These are phyloP conservation scores for Enteromius viviparus DNA, from an alignment of 2,797 vertebrate genomes.

Conservation along the genomic window DNA sequence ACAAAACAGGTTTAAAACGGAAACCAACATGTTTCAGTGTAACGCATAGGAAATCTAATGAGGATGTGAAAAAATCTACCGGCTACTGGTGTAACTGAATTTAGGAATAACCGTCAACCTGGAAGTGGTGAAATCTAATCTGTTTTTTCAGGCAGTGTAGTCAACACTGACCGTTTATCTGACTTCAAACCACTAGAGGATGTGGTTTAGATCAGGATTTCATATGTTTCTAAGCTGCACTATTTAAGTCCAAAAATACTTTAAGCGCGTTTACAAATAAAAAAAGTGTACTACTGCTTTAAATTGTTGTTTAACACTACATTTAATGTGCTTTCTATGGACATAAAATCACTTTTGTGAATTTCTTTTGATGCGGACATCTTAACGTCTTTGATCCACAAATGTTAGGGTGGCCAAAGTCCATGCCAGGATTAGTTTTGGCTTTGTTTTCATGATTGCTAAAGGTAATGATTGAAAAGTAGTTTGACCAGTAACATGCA, in stretches of 20 bases:
- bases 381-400: no score
- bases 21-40: neutral
- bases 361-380: no score
- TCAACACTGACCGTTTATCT: neutral
- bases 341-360: no score
- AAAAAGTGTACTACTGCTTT: no score
- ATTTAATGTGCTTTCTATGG: no score
- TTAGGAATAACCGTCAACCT: neutral
- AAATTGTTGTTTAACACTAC: no score
- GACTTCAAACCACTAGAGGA: neutral
- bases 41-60: neutral
- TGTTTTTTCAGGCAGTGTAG: neutral
- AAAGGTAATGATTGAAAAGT: no score
- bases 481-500: no score
- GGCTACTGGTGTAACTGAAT: neutral
- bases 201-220: conserved; percentile 6
- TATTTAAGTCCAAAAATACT: neutral
- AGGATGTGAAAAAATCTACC: neutral
- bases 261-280: conserved; percentile 55
- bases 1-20: neutral
- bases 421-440: no score
- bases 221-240: neutral
- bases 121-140: neutral
- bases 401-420: no score
- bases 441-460: no score